phyloP scores from a whole-genome alignment of 2,113 vertebrate species.

The Crocuta crocuta region DNA sequence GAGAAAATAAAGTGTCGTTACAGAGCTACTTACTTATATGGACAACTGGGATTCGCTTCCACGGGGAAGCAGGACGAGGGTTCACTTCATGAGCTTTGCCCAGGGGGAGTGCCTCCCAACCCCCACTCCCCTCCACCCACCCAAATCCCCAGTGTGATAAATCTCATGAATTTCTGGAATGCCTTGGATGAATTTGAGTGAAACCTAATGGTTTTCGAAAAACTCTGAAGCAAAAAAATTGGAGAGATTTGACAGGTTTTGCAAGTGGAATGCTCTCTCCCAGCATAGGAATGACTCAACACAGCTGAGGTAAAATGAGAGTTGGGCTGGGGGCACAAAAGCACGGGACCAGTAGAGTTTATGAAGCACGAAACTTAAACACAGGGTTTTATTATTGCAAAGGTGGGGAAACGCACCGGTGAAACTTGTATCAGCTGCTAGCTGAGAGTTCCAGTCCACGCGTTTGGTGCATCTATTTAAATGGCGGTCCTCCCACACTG shows the following conservation, averaged over 20 bases:
- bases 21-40: background rate
- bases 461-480: background rate
- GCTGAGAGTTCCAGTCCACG: background rate
- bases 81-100: background rate
- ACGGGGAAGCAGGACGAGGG: background rate
- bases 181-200: background rate
- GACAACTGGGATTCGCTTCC: background rate
- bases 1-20: background rate
- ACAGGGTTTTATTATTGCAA: background rate
- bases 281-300: background rate
- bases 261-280: background rate
- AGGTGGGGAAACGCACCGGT: background rate
- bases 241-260: background rate
- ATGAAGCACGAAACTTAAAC: background rate
- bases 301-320: background rate
- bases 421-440: background rate
- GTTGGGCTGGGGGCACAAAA: background rate
- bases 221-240: background rate
- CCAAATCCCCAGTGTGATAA: background rate
- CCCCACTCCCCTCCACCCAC: background rate
- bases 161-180: background rate
- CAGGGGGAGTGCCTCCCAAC: background rate
- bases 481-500: background rate
- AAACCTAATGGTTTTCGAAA: background rate
- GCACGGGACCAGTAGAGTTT: too few relatives aligned